Conservation (phyloP, 2,888 invertebrate species). For the Pteria penguin region DNA sequence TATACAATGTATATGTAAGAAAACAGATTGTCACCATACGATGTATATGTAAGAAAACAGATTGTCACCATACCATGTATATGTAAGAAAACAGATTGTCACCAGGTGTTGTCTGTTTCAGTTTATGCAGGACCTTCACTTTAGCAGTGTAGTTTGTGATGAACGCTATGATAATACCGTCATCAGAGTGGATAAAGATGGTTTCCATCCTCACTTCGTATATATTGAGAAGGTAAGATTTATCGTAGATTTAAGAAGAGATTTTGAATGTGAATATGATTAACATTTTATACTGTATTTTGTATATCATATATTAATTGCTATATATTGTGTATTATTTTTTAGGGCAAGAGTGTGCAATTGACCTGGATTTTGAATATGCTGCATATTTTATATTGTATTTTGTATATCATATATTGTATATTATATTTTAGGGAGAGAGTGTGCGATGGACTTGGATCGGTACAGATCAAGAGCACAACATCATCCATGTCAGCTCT, state of each 20-base stretch:
- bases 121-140: conserved; percentile 61
- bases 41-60: no score
- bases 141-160: conserved; percentile 79
- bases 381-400: not conserved
- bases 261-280: not conserved
- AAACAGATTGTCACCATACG: no score
- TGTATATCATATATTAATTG: not conserved
- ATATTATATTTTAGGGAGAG: conserved; percentile 67
- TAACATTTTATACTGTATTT: not conserved
- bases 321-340: not conserved
- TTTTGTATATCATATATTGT: not conserved
- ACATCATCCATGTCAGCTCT: conserved; percentile 79
- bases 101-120: not conserved
- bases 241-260: not conserved
- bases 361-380: not conserved
- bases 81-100: no score
- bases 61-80: not conserved
- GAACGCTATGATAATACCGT: conserved; percentile 75
- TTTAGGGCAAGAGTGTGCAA: not conserved
- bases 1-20: no score
- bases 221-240: conserved; percentile 72
- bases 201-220: conserved; percentile 77
- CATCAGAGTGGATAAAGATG: conserved; percentile 74
- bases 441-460: conserved; percentile 80
- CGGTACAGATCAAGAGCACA: conserved; percentile 75